Evolutionary conservation across 2,113 vertebrate genomes (phyloP).

Genomic region (Copsychus sechellarum): DNA sequence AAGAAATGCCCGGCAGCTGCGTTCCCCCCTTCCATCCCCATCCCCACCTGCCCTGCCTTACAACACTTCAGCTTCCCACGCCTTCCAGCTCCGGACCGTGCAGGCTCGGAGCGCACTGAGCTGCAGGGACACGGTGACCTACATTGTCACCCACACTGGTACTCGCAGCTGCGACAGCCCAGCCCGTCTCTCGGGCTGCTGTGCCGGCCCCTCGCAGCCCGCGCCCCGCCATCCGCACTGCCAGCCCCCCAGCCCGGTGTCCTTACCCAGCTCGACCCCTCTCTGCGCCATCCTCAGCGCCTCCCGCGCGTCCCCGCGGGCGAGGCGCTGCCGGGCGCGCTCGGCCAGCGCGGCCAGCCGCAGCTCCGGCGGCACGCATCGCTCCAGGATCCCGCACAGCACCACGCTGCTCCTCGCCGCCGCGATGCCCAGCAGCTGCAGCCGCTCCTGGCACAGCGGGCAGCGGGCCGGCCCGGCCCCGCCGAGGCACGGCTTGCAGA

Average conservation of each 20-base stretch:
- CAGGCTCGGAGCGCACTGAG: background rate
- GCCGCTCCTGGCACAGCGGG: conserved; percentile 73
- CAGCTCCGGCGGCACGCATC: conserved; percentile 73
- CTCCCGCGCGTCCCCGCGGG: conserved; percentile 67
- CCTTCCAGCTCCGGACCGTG: background rate
- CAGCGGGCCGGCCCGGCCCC: conserved; percentile 71
- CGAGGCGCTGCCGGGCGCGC: conserved; percentile 69
- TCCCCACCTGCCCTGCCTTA: background rate
- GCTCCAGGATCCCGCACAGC: conserved; percentile 78
- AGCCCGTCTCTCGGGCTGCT: accelerated
- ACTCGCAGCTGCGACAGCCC: background rate
- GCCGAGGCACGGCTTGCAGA: conserved; percentile 81
- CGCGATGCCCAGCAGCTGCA: conserved; percentile 67
- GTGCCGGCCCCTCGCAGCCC: background rate
- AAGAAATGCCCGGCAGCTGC: background rate
- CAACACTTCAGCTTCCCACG: background rate
- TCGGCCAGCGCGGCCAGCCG: conserved; percentile 56
- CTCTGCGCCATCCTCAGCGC: conserved; percentile 76
- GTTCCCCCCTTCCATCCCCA: background rate
- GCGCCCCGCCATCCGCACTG: accelerated
- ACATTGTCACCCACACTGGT: accelerated
- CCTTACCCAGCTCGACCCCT: conserved; percentile 78
- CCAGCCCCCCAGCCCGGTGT: accelerated
- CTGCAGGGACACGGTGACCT: background rate
- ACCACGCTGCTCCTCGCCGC: conserved; percentile 76